phyloP scores from a whole-genome alignment of 2,113 vertebrate species.

The Melanostigma gelatinosum region DNA sequence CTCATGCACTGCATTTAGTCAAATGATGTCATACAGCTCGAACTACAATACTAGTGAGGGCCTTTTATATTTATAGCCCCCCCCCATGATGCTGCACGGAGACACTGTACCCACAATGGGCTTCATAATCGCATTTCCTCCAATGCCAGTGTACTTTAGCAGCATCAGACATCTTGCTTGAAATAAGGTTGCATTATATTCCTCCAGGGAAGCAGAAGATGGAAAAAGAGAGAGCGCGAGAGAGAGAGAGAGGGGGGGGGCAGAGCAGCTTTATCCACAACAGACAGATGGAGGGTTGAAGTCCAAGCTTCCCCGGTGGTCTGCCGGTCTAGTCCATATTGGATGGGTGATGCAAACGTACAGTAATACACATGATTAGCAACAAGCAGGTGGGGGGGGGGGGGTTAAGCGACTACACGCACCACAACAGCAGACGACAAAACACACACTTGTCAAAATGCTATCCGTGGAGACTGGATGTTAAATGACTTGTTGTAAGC shows the following conservation, averaged over 20 bases:
- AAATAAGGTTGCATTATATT: slow-evolving; percentile 40
- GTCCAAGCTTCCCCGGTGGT: slow-evolving; percentile 36
- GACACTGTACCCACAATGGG: slow-evolving; percentile 42
- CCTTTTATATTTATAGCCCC: slow-evolving; percentile 45
- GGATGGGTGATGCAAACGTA: slow-evolving; percentile 56
- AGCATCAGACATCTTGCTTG: slow-evolving; percentile 47
- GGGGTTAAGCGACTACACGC: slow-evolving; percentile 20
- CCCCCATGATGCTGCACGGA: slow-evolving; percentile 38
- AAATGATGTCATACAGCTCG: slow-evolving; percentile 58
- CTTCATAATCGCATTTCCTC: slow-evolving; percentile 47
- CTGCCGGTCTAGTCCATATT: slow-evolving; percentile 47
- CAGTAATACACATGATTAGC: slow-evolving; percentile 58
- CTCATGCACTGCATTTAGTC: slow-evolving; percentile 32
- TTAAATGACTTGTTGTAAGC: neutral
- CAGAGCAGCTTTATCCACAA: slow-evolving; percentile 50
- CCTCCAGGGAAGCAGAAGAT: slow-evolving; percentile 25
- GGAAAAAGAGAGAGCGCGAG: neutral
- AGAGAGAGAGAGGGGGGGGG: no score
- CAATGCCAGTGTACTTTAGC: slow-evolving; percentile 27
- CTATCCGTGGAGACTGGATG: neutral
- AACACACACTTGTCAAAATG: neutral
- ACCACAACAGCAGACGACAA: slow-evolving; percentile 28
- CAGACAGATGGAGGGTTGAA: slow-evolving; percentile 73
- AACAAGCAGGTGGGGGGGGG: slow-evolving; percentile 47
- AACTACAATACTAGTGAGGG: slow-evolving; percentile 10